A percentile compares a stretch with the other conserved stretches of the same genome.
phyloP scores from a whole-genome alignment of 2,888 invertebrate species.

The Diploptera punctata region DNA sequence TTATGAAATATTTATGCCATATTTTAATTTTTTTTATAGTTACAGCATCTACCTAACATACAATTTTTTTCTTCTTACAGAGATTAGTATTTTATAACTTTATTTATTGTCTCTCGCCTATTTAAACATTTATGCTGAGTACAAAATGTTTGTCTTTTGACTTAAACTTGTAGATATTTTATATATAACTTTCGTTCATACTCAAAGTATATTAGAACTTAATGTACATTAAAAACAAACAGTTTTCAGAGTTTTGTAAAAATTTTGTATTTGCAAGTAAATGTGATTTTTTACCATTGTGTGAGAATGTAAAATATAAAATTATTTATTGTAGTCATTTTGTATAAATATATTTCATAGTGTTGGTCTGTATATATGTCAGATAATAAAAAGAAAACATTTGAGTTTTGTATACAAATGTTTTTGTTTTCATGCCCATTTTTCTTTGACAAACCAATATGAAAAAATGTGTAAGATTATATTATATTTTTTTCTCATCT shows the following conservation, averaged over 20 bases:
- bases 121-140: too few relatives aligned
- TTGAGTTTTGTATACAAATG: conserved; percentile 3
- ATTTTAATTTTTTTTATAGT: too few relatives aligned
- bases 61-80: too few relatives aligned
- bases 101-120: too few relatives aligned
- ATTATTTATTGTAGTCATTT: conserved; percentile 23
- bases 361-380: conserved; percentile 16
- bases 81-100: too few relatives aligned
- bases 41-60: too few relatives aligned
- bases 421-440: too few relatives aligned
- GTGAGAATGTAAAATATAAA: background rate
- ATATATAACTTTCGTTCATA: background rate
- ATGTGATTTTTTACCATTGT: background rate
- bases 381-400: background rate
- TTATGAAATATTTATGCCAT: too few relatives aligned
- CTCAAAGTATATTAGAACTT: background rate
- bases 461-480: too few relatives aligned
- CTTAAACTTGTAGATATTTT: conserved; percentile 8
- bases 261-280: background rate
- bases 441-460: too few relatives aligned
- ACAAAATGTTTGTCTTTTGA: too few relatives aligned
- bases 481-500: too few relatives aligned
- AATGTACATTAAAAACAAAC: background rate
- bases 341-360: conserved; percentile 15
- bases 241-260: background rate